Base-by-base conservation (phyloP, 2,113 vertebrate genomes). In the Halcyon senegalensis region DNA sequence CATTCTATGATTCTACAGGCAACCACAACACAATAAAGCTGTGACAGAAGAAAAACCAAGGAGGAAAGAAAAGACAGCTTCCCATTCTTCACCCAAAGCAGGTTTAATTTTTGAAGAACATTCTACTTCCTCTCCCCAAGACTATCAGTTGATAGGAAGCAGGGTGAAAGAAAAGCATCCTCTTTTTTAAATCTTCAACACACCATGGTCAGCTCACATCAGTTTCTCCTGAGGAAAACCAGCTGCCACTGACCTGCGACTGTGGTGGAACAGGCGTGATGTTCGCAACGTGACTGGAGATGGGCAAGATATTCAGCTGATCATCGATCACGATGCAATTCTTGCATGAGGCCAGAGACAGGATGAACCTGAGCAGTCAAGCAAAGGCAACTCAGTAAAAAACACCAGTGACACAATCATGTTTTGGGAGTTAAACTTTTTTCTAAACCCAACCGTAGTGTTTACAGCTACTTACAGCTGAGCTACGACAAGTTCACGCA, bases 241-340 rank as follows among this genome's bases (percentile, higher is more conserved):
- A 1, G 25, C n/a, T 43, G 31, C 25, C 9, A 1, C 98, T 91
- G 91, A 99, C 99, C 98, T 98, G 98, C 5, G 98, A 98, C 96
- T 98, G 99, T 1, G 99, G 99, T 7, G 99, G 98, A 2, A 99
- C 79, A 1, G 99, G 98, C 41, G 98, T 98, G 77, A 99, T 99
- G 96, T 97, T 99, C 37, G 98, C 98, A 41, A 98, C 78, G 1
- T 99, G 99, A 91, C 98, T 99, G 90, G 99, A 99, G 94, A 99
- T 97, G 25, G 99, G 99, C 94, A 99, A 97, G 93, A 99, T 98
- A 82, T 98, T 99, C 84, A 99, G 99, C 60, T 99, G 99, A 96
- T 99, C 99, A 33, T 99, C 99, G 4, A 99, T 99, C 69, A 99
- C 99, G 0, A 99, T 98, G 93, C 99, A 99, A 50, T 98, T 99